Percentiles rank a stretch among this genome's conserved stretches.
Evolutionary conservation across 2,797 vertebrate genomes (phyloP).

Genomic region (Leptodactylus fallax): DNA sequence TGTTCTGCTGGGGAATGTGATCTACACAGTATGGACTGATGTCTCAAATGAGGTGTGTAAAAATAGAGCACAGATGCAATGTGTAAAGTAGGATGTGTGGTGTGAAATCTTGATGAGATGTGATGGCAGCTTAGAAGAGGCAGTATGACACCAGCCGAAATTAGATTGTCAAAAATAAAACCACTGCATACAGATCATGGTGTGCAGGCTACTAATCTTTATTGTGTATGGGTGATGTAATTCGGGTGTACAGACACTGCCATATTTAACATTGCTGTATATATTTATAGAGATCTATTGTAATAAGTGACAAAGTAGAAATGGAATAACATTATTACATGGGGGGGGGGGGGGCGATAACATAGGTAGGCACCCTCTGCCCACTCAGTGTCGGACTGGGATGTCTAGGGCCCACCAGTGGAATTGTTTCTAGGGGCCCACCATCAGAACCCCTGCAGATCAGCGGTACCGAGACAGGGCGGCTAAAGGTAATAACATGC

Average conservation of each 20-base stretch:
- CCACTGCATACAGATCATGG: slow-evolving; percentile 7
- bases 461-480: too few species aligned
- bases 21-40: not conserved
- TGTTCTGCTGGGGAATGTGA: slow-evolving; percentile 7
- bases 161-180: slow-evolving; percentile 25
- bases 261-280: not conserved
- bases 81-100: slow-evolving; percentile 34
- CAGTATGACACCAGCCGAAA: slow-evolving; percentile 26
- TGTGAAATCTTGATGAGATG: slow-evolving; percentile 37
- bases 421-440: too few species aligned
- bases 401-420: too few species aligned
- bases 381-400: too few species aligned
- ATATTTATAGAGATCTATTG: not conserved
- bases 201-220: not conserved
- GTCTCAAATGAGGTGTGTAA: slow-evolving; percentile 29
- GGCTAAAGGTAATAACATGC: too few species aligned
- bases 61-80: slow-evolving; percentile 42
- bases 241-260: not conserved
- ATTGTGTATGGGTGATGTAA: not conserved
- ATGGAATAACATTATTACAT: too few species aligned
- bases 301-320: too few species aligned
- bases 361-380: too few species aligned
- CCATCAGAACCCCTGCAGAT: too few species aligned
- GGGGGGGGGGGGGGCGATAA: too few species aligned
- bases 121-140: slow-evolving; percentile 22